Evolutionary conservation across 2,797 vertebrate genomes (phyloP), one percentile per base, ranked within the genome.

Genomic region (Rhabdophis nuchalis): DNA sequence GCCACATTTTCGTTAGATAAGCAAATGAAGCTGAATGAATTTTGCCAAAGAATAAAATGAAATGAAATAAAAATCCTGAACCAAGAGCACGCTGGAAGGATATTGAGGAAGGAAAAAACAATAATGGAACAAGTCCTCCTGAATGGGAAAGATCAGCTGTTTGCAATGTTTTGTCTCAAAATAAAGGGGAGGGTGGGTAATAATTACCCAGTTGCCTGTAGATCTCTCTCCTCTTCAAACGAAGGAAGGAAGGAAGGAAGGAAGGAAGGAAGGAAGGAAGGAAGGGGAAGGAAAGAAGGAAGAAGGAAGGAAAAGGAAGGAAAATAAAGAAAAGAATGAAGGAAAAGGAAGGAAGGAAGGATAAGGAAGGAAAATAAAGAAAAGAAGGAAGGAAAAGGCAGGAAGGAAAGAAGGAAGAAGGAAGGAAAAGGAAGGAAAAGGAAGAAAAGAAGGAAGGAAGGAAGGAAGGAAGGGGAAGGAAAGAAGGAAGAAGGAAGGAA

Each of bases 11-110:
- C 96, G 95, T 97, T 94, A 97, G 94, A 97, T 97, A 97, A 97
- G 95, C 93, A 97, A 97, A 97, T 96, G 96, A 96, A 97, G 94
- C 94, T 96, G 94, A 94, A 54, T 97, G 97, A 98, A 97, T 95
- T 97, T 97, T 96, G 82, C 91, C 12, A 68, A 68, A 68, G 32
- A 68, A 68, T 32, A 32, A 68, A 36, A 72, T 32, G 6, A 64
- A 64, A 68, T 32, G 8, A 68, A 36, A 72, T 36, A 32, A 68
- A 97, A 95, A 94, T 95, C 92, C 92, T 97, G 96, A 96, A 96
- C 92, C 86, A 95, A 90, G 96, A 97, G 95, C 85, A 94, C 1
- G 77, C 88, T 25, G 85, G 61, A 93, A 93, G 93, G 86, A 93
- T 95, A 96, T 92, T 41, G 86, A 93, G 86, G 85, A 95, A 29